Evolutionary conservation across 2,888 invertebrate genomes (phyloP), one percentile per base, ranked within the genome.

Genomic region (Cosmia pyralina): DNA sequence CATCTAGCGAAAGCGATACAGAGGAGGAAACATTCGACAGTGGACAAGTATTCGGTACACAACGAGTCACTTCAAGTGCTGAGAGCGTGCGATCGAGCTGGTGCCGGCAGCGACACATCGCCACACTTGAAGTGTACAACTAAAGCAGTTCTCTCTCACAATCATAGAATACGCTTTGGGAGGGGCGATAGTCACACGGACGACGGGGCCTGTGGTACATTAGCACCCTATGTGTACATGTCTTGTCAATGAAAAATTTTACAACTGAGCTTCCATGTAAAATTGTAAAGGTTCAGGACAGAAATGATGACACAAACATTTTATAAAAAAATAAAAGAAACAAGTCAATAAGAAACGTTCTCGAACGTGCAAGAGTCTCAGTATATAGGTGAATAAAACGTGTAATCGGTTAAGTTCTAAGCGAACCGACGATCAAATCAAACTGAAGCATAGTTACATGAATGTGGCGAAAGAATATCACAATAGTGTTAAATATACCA

Each of bases 141-240:
- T 84, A 91, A 92, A 92, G 92, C 93, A 85, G 88, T 90, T 90
- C 85, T 88, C 87, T 90, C 88, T 90, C 85, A 83, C 81, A 67
- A 46, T 59, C 66, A 69, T 75, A 88, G 75, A 91, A 90, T 91
- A 94, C 94, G 93, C 91, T 93, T 94, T 94, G 93, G 94, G 87
- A 90, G 86, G 94, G 95, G 95, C 95, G 95, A 93, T 94, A 91
- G 94, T 94, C 92, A 95, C 94, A 92, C 90, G 89, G 94, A 94
- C 94, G 94, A 94, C 92, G 84, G 85, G 63, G 75, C 74, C 83
- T 70, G 83, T 86, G 79, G 75, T 73, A 60, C 67, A 77, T 69
- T 79, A 74, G 79, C 84, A 80, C 85, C 86, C 82, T 66, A 72
- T 69, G 67, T 78, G 72, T 71, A 74, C 77, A 66, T 77, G 80